Percentiles rank a stretch among this genome's conserved stretches.
Conservation (phyloP, 2,797 vertebrate genomes). For the Falco rusticolus region DNA sequence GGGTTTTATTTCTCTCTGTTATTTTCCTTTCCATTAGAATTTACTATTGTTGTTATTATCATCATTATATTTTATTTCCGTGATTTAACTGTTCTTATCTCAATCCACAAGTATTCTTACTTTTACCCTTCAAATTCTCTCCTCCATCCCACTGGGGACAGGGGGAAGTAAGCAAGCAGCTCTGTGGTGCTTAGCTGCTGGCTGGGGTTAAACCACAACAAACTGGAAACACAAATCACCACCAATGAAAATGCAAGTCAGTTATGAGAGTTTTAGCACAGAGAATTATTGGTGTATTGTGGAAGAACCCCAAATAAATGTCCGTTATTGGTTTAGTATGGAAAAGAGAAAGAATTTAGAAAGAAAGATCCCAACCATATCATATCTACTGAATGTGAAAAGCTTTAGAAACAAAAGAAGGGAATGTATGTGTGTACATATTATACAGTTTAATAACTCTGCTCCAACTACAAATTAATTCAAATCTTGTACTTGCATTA, state of each 20-base stretch:
- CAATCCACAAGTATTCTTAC: neutral
- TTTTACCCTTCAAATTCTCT: neutral
- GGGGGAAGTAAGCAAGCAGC: neutral
- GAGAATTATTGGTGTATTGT: neutral
- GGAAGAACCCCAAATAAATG: neutral
- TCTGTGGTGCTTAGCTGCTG: neutral
- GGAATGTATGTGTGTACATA: conserved; percentile 10
- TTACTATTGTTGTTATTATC: neutral
- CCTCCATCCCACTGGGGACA: too few species aligned
- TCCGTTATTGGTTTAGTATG: neutral
- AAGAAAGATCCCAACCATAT: neutral
- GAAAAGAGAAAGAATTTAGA: neutral
- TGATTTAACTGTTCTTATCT: neutral
- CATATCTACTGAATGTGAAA: neutral
- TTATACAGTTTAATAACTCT: conserved; percentile 76
- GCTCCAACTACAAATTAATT: conserved; percentile 83
- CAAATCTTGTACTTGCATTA: conserved; percentile 86
- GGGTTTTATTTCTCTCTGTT: neutral
- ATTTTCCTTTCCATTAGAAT: neutral
- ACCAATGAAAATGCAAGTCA: neutral
- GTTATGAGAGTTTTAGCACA: neutral
- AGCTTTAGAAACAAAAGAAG: conserved; percentile 51
- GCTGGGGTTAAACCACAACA: neutral
- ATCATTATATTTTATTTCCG: neutral
- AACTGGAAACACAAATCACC: neutral